Conservation (phyloP, 2,888 invertebrate species). For the Melipona beecheii region DNA sequence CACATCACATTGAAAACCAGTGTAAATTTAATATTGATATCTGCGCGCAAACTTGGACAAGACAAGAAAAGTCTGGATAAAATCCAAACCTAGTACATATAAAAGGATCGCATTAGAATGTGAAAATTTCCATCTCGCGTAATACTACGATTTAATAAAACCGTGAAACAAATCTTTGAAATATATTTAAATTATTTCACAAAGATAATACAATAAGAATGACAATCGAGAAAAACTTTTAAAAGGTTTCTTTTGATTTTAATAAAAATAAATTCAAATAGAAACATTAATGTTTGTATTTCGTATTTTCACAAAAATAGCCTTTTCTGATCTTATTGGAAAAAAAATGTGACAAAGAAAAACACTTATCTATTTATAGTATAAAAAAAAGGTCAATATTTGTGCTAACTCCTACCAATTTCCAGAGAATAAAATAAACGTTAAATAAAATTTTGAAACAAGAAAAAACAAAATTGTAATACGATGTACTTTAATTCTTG, state of each 20-base stretch:
- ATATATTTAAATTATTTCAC: constrained; percentile 1
- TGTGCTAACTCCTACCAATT: not conserved
- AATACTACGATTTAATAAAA: not conserved
- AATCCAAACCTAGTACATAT: not conserved
- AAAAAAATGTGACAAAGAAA: not conserved
- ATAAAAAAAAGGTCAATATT: constrained; percentile 12
- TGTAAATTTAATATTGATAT: constrained; percentile 48
- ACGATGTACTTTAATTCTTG: not conserved
- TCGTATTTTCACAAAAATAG: too few species aligned
- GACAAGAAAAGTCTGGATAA: constrained; percentile 3
- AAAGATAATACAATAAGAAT: not conserved
- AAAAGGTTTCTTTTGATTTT: too few species aligned
- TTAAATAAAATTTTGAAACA: not conserved
- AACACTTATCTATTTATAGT: not conserved
- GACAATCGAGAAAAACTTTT: not conserved
- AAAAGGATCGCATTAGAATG: not conserved
- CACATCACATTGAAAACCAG: constrained; percentile 6
- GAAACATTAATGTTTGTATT: not conserved
- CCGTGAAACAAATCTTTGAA: not conserved
- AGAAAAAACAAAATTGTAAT: not conserved
- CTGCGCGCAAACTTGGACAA: not conserved
- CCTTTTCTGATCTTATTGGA: not conserved
- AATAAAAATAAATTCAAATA: not conserved
- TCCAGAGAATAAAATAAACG: not conserved
- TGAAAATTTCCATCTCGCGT: not conserved